Base-by-base conservation (phyloP, 2,113 vertebrate species). In the Lophura nycthemera region DNA sequence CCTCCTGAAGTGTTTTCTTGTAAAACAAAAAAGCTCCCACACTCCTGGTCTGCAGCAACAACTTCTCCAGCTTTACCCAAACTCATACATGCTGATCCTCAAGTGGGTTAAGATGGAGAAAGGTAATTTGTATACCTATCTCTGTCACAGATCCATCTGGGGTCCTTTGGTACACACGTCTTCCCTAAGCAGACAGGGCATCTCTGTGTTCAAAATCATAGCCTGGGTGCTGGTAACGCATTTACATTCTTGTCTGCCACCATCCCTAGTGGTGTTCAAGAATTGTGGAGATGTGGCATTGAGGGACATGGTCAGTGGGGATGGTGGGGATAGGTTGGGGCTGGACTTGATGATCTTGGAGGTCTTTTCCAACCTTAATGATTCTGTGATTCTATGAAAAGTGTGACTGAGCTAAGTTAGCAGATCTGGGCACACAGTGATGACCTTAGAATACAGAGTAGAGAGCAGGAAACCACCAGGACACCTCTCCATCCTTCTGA, bases 131-230 rank as follows among this genome's bases (percentile, higher is more conserved):
- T 25, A 4, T 8, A 32, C 22, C 5, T 66, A 30, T 11, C 13
- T 89, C 75, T 40, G 1, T n/a, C 32, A 2, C 3, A 19, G 34
- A 34, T 20, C 13, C 43, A 0, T 72, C 38, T 4, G 4, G 13
- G 6, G 27, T 0, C 10, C 20, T 42, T 18, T 22, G 38, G 8
- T 11, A 25, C 8, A 7, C 4, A 0, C 1, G 4, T 66, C 48
- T 43, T 61, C 59, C 47, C 32, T 4, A 11, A 32, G 27, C 5
- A 72, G 30, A 27, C 1, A 42, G 27, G 34, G 10, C 13, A 56
- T 21, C 11, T 25, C 6, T 30, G 11, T 2, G 11, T 21, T 59
- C 5, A 2, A 48, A 88, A n/a, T 27, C 57, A 52, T 19, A 0
- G 0, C 1, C 3, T 36, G 6, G 24, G 27, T 18, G 45, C 52